Evolutionary conservation across 2,797 vertebrate species (phyloP).

Genomic region (Paratrypauchen microcephalus): DNA sequence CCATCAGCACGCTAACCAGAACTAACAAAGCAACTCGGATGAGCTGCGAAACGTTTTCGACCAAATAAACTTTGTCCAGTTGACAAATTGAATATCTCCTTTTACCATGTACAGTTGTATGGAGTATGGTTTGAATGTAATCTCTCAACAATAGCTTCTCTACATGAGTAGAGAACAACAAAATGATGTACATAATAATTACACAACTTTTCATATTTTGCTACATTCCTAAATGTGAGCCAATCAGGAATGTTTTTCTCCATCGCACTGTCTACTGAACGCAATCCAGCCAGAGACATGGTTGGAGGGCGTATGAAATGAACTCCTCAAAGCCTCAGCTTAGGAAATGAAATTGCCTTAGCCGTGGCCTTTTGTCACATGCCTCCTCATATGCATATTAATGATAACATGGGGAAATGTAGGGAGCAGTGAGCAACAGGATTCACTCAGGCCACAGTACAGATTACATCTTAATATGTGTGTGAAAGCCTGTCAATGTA

Average conservation of each 20-base stretch:
- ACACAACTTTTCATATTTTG: slow-evolving; percentile 33
- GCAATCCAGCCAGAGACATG: slow-evolving; percentile 58
- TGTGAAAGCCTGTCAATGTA: background rate
- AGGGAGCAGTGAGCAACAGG: slow-evolving; percentile 14
- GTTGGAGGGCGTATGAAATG: slow-evolving; percentile 73
- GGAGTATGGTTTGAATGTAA: too few species aligned
- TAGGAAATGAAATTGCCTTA: slow-evolving; percentile 71
- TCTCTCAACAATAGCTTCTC: slow-evolving; percentile 4
- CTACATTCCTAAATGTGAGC: slow-evolving; percentile 46
- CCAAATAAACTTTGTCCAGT: too few species aligned
- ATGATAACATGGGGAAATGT: slow-evolving; percentile 49
- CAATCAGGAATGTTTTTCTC: slow-evolving; percentile 28
- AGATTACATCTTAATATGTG: slow-evolving; percentile 29
- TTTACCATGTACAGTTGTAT: too few species aligned
- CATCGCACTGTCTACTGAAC: slow-evolving; percentile 44
- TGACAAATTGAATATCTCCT: too few species aligned
- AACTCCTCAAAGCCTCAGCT: slow-evolving; percentile 64
- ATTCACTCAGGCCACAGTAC: slow-evolving; percentile 10
- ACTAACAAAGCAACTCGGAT: too few species aligned
- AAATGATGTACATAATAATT: slow-evolving; percentile 37
- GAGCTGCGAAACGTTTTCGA: too few species aligned
- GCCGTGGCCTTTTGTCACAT: slow-evolving; percentile 59
- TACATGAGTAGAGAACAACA: slow-evolving; percentile 29
- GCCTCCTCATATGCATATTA: slow-evolving; percentile 66
- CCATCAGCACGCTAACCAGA: too few species aligned